A percentile compares a stretch with the other conserved stretches of the same genome.
Conservation (phyloP, 2,113 vertebrate species). For the Manacus vitellinus region DNA sequence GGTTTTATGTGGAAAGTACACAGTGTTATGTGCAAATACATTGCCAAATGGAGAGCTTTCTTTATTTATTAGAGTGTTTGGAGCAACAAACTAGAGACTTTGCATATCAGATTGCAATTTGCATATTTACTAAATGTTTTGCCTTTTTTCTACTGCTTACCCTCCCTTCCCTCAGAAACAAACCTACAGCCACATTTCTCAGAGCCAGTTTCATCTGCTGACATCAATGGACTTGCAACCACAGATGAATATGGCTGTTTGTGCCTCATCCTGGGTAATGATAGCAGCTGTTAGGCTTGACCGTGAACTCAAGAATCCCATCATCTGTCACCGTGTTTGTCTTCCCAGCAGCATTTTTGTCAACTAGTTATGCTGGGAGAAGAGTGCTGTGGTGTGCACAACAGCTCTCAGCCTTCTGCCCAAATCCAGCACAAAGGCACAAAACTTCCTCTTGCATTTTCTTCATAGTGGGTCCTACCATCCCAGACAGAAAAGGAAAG, state of each 20-base stretch:
- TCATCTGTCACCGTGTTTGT: background rate
- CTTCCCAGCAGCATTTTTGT: background rate
- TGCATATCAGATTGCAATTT: constrained; percentile 47
- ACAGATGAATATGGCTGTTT: constrained; percentile 18
- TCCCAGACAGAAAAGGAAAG: background rate
- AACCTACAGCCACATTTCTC: background rate
- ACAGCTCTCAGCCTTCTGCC: background rate
- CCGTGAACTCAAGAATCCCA: background rate
- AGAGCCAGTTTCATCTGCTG: background rate
- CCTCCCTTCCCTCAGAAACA: background rate
- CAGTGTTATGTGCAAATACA: background rate
- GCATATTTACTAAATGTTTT: constrained; percentile 25
- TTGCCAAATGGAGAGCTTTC: constrained; percentile 23
- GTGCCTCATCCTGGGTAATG: background rate
- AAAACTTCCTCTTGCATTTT: background rate
- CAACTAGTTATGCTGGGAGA: background rate
- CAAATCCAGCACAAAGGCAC: background rate
- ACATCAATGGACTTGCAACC: constrained; percentile 2
- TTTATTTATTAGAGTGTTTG: constrained; percentile 54
- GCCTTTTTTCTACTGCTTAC: background rate
- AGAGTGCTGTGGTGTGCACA: background rate
- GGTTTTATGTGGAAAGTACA: constrained; percentile 15
- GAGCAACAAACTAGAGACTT: constrained; percentile 14
- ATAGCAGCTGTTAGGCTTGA: constrained; percentile 24
- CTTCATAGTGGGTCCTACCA: background rate